phyloP scores from a whole-genome alignment of 2,113 vertebrate genomes.

The Syngnathus floridae region DNA sequence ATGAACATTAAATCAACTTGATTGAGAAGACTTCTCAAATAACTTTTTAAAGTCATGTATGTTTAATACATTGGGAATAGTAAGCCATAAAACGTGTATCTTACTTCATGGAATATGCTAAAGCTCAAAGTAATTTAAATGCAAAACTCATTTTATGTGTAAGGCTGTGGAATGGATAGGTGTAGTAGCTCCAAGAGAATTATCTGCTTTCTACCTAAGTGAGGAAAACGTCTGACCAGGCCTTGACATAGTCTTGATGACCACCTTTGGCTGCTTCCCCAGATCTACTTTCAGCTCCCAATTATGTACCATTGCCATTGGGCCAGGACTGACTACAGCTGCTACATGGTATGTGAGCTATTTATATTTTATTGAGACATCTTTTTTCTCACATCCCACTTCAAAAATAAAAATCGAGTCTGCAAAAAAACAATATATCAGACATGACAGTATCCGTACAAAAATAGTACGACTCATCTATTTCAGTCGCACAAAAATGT shows the following conservation, averaged over 20 bases:
- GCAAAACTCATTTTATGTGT: background rate
- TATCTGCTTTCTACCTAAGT: too few relatives aligned
- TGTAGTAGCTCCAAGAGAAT: too few relatives aligned
- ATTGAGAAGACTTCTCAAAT: background rate
- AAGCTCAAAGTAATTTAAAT: background rate
- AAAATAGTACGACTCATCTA: slow-evolving; percentile 38
- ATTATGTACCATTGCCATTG: too few relatives aligned
- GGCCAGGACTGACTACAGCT: background rate
- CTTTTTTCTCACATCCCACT: background rate
- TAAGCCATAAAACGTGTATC: background rate
- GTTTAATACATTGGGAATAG: background rate
- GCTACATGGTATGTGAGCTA: background rate
- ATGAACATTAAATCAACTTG: background rate
- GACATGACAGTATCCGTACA: slow-evolving; percentile 9
- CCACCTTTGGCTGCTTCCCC: too few relatives aligned
- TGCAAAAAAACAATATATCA: slow-evolving; percentile 1
- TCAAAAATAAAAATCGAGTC: slow-evolving; percentile 1
- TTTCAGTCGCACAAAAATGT: slow-evolving; percentile 14
- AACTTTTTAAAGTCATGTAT: background rate
- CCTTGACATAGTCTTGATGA: too few relatives aligned
- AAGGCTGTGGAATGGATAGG: background rate
- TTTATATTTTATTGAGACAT: background rate
- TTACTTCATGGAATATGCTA: background rate
- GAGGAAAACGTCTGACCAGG: too few relatives aligned
- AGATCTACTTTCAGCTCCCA: too few relatives aligned